Evolutionary conservation across 1,140 invertebrate species (phyloP).

Genomic region (Streblospio benedicti): DNA sequence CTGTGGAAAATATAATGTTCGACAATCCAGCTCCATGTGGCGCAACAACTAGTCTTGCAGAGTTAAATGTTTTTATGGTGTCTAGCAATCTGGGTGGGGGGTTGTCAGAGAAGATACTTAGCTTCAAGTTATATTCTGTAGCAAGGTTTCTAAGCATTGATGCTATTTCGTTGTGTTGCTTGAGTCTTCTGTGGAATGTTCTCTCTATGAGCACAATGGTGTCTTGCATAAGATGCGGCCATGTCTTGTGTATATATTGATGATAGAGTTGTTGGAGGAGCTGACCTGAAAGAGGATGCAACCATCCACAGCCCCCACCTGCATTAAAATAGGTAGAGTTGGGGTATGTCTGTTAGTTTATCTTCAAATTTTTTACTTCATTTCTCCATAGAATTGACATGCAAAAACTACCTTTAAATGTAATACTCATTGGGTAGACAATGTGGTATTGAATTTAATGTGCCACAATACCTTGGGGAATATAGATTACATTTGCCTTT

Average conservation of each 20-base stretch:
- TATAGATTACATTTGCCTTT: not conserved
- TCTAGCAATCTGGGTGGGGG: not conserved
- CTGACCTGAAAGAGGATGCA: not conserved
- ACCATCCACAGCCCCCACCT: not conserved
- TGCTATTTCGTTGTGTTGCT: not conserved
- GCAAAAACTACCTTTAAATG: no score
- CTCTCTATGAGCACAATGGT: conserved; percentile 2
- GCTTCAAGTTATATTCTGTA: not conserved
- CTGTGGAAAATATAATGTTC: conserved; percentile 1
- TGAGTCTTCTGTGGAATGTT: not conserved
- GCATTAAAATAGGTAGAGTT: no score
- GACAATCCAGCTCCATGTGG: conserved; percentile 11
- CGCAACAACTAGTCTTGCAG: conserved; percentile 4
- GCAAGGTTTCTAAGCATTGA: not conserved
- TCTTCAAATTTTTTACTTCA: no score
- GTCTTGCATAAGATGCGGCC: not conserved
- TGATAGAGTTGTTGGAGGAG: not conserved
- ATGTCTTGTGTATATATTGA: not conserved
- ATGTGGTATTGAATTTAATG: no score
- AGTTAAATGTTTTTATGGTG: conserved; percentile 4
- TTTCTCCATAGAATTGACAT: no score
- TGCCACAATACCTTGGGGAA: not conserved
- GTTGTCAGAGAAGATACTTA: not conserved
- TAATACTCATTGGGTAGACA: no score
- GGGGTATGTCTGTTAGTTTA: no score